Evolutionary conservation across 2,113 vertebrate species (phyloP), one percentile per base, ranked within the genome.

Genomic region (Tetrax tetrax): DNA sequence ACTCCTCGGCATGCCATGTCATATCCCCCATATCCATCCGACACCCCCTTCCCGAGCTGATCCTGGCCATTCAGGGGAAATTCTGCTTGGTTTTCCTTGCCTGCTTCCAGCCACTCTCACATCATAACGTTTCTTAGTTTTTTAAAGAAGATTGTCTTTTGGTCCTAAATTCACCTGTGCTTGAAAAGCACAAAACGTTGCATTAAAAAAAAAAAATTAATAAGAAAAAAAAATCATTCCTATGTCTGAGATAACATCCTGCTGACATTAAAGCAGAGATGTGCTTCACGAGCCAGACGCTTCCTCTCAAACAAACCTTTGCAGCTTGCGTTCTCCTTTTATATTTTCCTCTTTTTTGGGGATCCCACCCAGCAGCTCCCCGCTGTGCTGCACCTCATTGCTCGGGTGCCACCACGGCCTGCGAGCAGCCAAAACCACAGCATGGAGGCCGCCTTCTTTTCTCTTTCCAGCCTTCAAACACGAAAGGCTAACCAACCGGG

Each of bases 401-500:
- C 7, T 0, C 4, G 5, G 19, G 19, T 7, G 25, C 9, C 21
- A 0, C 9, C 77, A 1, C 0, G 8, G 38, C 1, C 38, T 1
- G 17, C 8, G 37, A 47, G 24, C 22, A 0, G 2, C 20, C 8
- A 7, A 47, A 64, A 33, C 3, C 38, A 3, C 2, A 0, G 15
- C 48, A 3, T 2, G 5, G 37, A 2, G 15, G 1, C 0, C 0
- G 13, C 25, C 22, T 23, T 56, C 21, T 3, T n/a, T 12, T 14
- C 25, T 15, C 21, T 6, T 12, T 20, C 7, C 31, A 29, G 4
- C 56, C 48, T 54, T 56, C 24, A 4, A 33, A 38, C 4, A 14
- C 17, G 17, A 23, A 25, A 51, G 31, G 4, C 33, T 14, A 5
- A 28, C 0, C 15, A 33, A 22, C 5, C 29, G 2, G 1, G 2